These are phyloP conservation scores for Xanthorhoe spadicearia DNA, from an alignment of 2,888 invertebrate species.

Conservation along the genomic window DNA sequence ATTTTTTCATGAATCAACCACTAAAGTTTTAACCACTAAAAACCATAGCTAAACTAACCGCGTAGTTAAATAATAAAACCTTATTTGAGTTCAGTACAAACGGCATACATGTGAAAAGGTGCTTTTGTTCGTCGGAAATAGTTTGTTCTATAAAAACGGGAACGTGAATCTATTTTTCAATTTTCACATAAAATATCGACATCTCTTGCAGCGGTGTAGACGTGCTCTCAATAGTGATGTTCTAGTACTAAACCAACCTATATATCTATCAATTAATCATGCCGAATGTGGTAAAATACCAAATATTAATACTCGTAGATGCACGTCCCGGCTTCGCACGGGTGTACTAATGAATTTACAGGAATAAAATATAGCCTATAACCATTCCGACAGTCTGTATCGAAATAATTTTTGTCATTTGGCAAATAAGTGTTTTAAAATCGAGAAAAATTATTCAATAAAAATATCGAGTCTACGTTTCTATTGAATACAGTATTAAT, in stretches of 20 bases:
- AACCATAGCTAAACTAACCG: background rate
- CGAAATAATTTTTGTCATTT: too few species aligned
- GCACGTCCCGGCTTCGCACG: too few species aligned
- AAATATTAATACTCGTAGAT: too few species aligned
- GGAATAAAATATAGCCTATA: too few species aligned
- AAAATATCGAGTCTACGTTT: too few species aligned
- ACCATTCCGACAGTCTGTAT: too few species aligned
- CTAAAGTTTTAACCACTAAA: background rate
- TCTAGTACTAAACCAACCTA: background rate
- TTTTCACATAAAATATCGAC: conserved; percentile 27
- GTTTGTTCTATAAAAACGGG: conserved; percentile 23
- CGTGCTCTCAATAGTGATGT: conserved; percentile 21
- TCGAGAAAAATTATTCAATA: too few species aligned
- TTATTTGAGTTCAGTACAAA: background rate
- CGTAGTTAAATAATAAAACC: background rate
- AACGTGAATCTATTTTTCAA: conserved; percentile 28
- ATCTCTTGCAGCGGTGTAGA: conserved; percentile 10
- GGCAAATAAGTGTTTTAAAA: too few species aligned
- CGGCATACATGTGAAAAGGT: background rate
- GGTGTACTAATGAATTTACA: too few species aligned
- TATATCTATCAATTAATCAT: background rate
- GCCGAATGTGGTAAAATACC: too few species aligned
- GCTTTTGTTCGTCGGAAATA: conserved; percentile 13
- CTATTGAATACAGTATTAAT: too few species aligned
- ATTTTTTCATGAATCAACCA: background rate